Percentiles rank a stretch among this genome's conserved stretches.
These are phyloP conservation scores for Sterrhoptilus dennistouni DNA, from an alignment of 2,113 vertebrate genomes.

Conservation along the genomic window DNA sequence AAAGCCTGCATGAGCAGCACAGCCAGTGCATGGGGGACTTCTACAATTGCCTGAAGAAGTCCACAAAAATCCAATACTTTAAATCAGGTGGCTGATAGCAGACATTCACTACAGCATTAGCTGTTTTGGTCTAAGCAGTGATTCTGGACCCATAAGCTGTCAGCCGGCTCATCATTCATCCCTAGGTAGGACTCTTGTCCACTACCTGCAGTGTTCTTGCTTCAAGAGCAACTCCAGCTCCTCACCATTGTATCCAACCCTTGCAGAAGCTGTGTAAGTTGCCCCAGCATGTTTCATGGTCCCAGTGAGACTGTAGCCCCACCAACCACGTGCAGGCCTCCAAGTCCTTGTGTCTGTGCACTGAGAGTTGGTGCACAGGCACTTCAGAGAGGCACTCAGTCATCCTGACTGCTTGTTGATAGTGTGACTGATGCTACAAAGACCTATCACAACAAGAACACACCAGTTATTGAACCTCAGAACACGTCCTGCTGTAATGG, in stretches of 20 bases:
- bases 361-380: too few relatives aligned
- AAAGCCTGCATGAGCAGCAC: not conserved
- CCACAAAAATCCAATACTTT: not conserved
- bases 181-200: not conserved
- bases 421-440: not conserved
- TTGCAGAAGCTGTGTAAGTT: not conserved
- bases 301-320: rapidly evolving
- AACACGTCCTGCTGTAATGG: not conserved
- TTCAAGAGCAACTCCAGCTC: not conserved
- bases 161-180: not conserved
- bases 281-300: not conserved
- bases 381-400: not conserved
- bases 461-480: not conserved
- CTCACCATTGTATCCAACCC: rapidly evolving
- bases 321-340: not conserved
- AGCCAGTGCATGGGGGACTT: not conserved
- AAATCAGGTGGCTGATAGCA: not conserved
- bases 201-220: not conserved
- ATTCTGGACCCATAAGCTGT: not conserved
- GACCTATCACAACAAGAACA: not conserved
- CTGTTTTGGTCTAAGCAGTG: not conserved
- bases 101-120: not conserved
- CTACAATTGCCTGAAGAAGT: not conserved
- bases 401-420: not conserved
- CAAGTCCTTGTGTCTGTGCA: not conserved